Conservation (phyloP, 2,888 invertebrate species). For the Allophyes oxyacanthae region DNA sequence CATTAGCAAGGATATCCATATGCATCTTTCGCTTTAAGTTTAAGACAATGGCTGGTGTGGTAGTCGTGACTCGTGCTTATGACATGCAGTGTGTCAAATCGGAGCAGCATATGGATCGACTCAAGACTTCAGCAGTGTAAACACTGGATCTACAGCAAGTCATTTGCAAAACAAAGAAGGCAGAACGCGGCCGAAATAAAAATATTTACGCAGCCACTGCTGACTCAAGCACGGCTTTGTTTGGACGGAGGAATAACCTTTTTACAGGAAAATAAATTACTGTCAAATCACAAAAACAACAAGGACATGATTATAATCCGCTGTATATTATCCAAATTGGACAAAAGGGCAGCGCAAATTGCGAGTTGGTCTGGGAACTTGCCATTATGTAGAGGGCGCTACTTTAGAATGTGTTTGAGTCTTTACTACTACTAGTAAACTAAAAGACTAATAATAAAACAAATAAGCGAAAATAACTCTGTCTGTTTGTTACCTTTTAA, state of each 20-base stretch:
- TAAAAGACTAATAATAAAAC: no score
- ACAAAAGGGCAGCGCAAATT: conserved; percentile 18
- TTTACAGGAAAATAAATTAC: conserved; percentile 79
- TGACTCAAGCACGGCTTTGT: conserved; percentile 85
- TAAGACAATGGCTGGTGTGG: conserved; percentile 56
- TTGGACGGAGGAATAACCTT: conserved; percentile 78
- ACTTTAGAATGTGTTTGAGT: no score
- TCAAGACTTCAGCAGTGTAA: conserved; percentile 79
- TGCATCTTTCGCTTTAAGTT: conserved; percentile 51
- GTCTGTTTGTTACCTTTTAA: no score
- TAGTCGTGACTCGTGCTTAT: conserved; percentile 64
- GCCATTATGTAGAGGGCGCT: no score
- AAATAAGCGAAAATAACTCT: no score
- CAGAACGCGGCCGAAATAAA: conserved; percentile 81
- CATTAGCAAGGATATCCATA: conserved; percentile 54
- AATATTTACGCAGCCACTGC: conserved; percentile 84
- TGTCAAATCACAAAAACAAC: conserved; percentile 70
- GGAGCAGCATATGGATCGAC: conserved; percentile 73
- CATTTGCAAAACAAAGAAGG: conserved; percentile 87
- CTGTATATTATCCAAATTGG: conserved; percentile 38
- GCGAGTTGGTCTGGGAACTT: background rate
- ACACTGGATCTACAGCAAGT: conserved; percentile 76
- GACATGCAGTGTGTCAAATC: conserved; percentile 67
- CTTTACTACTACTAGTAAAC: no score
- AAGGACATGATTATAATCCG: conserved; percentile 44